Conservation (phyloP, 1,140 invertebrate species). For the Diorhabda elongata region DNA sequence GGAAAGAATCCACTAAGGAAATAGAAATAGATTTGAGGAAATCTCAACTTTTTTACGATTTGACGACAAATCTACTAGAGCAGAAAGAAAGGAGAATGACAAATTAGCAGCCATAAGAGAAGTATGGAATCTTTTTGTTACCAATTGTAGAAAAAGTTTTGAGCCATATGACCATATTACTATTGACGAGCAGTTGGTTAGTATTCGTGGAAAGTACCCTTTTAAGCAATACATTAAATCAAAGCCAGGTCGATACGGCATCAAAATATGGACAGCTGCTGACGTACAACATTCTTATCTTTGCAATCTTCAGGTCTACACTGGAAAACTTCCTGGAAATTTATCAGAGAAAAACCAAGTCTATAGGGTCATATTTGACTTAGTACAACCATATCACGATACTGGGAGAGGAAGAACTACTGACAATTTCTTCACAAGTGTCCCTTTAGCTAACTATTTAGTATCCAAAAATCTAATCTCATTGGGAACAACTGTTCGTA, state of each 20-base stretch:
- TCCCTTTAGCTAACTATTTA: constrained; percentile 31
- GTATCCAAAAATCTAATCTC: constrained; percentile 22
- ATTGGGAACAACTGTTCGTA: constrained; percentile 38
- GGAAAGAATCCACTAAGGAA: constrained; percentile 20
- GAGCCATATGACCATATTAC: constrained; percentile 29
- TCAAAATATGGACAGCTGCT: constrained; percentile 24
- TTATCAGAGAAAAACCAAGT: too few relatives aligned
- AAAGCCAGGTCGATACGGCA: constrained; percentile 23
- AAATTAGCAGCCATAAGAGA: constrained; percentile 37
- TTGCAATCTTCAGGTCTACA: constrained; percentile 27
- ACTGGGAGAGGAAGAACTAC: constrained; percentile 20
- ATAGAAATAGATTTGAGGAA: constrained; percentile 17
- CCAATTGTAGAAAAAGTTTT: constrained; percentile 25
- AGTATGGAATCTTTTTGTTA: constrained; percentile 37
- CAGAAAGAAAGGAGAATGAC: too few relatives aligned
- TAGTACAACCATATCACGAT: background rate
- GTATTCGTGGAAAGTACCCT: constrained; percentile 19
- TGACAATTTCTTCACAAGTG: constrained; percentile 25
- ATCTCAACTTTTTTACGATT: background rate
- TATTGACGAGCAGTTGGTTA: constrained; percentile 23
- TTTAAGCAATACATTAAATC: constrained; percentile 22
- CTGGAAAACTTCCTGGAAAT: constrained; percentile 18
- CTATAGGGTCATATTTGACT: too few relatives aligned
- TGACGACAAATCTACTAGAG: constrained; percentile 31
- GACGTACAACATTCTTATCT: constrained; percentile 27